Base-by-base conservation (phyloP, 2,797 vertebrate species). In the Pseudochaenichthys georgianus region DNA sequence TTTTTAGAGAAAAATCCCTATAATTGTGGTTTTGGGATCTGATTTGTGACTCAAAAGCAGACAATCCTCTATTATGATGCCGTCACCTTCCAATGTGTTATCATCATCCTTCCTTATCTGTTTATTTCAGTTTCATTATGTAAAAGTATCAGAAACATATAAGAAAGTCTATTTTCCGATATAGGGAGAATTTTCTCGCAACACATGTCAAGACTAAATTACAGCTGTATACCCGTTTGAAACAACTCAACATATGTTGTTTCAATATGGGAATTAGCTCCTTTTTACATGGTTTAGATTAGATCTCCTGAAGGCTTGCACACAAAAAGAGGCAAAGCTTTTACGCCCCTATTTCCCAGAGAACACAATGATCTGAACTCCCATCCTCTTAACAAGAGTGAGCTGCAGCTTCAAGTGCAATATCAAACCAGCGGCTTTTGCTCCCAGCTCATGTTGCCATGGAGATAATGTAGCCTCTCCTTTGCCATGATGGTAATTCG, bases 371-470 rank as follows among this genome's bases (percentile, higher is more conserved):
- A 65, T 85, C 81, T 85, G 81, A 86, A 83, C 70, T 71, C 71
- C 58, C 64, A 77, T 89, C 83, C 78, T 80, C 84, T 89, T 80
- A 83, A 87, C 81, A 78, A 70, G 70, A 86, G 50, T 28, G 61
- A 87, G 81, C 63, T 11, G 64, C 43, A 73, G 80, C 88, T 83
- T 83, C 66, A 68, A 81, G 83, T 63, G 85, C 87, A 90, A 88
- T 88, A 89, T 89, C 86, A 87, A 81, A 84, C 74, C 63, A 12
- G 62, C 82, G 65, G 73, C 75, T 76, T 77, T 31, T 43, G 13
- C 82, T 78, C 81, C 64, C 76, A 47, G 76, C 84, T 86, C 89
- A 85, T 61, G 92, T 94, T 93, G 88, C 92, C 90, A 94, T 94
- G 91, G 89, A 38, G 41, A 93, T 93, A 87, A 87, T 84, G 90